A percentile compares a stretch with the other conserved stretches of the same genome.
Conservation (phyloP, 1,140 invertebrate species). For the Stegodyphus mimosarum region DNA sequence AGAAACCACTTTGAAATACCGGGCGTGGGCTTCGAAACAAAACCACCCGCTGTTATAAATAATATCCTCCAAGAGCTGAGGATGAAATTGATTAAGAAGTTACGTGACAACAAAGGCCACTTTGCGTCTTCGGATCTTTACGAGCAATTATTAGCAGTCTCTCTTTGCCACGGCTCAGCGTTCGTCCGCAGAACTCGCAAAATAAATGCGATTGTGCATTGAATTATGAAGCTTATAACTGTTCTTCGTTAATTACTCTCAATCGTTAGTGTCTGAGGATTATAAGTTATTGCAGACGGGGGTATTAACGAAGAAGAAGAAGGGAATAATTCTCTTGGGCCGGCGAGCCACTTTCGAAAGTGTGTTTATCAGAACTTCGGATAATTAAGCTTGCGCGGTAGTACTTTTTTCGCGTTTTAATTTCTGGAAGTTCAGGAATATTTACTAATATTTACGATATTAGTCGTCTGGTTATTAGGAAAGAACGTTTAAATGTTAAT, state of each 20-base stretch:
- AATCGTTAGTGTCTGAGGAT: neutral
- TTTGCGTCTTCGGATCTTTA: neutral
- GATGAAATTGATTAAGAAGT: constrained; percentile 7
- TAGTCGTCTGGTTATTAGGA: no score
- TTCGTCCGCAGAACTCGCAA: neutral
- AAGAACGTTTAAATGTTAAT: no score
- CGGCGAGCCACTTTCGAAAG: no score
- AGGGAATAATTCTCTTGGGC: neutral
- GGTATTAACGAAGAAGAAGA: constrained; percentile 4
- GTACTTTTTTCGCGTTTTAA: no score
- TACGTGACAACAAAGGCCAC: neutral
- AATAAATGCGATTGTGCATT: neutral
- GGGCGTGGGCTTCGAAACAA: no score
- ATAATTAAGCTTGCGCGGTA: no score
- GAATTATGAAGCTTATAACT: constrained; percentile 12
- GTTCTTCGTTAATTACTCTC: constrained; percentile 8
- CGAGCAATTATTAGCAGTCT: neutral
- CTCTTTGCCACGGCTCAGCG: neutral
- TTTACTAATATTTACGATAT: no score
- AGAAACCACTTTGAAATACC: no score
- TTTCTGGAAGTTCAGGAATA: no score
- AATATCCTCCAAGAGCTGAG: no score
- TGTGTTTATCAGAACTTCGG: no score
- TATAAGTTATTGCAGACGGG: neutral
- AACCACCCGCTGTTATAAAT: no score